A percentile compares a stretch with the other conserved stretches of the same genome.
These are phyloP conservation scores for Frieseomelitta varia DNA, from an alignment of 1,140 invertebrate species.

Conservation along the genomic window DNA sequence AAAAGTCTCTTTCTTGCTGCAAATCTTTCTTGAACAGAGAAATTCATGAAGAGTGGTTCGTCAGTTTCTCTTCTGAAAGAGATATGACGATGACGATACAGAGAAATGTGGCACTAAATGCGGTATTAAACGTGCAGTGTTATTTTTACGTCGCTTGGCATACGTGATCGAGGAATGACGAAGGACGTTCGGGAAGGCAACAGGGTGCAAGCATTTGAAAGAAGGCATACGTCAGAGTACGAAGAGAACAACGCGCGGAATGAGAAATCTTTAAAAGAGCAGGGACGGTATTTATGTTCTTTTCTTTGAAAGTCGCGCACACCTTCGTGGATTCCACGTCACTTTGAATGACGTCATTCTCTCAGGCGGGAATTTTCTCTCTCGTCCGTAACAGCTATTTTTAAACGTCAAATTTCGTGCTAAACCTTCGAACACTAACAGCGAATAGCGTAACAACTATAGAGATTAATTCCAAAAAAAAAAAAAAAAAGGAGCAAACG, in stretches of 20 bases:
- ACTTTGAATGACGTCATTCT: neutral
- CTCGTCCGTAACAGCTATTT: neutral
- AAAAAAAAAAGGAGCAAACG: neutral
- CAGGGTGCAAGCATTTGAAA: neutral
- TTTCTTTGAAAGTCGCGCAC: neutral
- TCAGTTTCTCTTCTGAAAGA: too few species aligned
- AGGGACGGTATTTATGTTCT: neutral
- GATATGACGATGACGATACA: neutral
- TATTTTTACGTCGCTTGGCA: neutral
- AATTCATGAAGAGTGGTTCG: too few species aligned
- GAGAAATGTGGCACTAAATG: neutral
- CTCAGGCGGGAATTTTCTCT: neutral
- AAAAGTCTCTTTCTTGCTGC: too few species aligned
- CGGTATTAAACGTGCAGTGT: neutral
- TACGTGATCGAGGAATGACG: neutral
- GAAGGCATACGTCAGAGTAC: neutral
- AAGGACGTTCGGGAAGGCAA: neutral
- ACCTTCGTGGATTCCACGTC: neutral
- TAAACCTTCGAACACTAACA: neutral
- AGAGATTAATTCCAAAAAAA: neutral
- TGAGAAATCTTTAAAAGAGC: neutral
- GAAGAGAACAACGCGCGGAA: neutral
- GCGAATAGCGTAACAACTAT: neutral
- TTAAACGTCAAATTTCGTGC: neutral
- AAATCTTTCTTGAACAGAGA: too few species aligned